A percentile compares a stretch with the other conserved stretches of the same genome.
phyloP scores from a whole-genome alignment of 2,797 vertebrate species.

The Lophura swinhoii region DNA sequence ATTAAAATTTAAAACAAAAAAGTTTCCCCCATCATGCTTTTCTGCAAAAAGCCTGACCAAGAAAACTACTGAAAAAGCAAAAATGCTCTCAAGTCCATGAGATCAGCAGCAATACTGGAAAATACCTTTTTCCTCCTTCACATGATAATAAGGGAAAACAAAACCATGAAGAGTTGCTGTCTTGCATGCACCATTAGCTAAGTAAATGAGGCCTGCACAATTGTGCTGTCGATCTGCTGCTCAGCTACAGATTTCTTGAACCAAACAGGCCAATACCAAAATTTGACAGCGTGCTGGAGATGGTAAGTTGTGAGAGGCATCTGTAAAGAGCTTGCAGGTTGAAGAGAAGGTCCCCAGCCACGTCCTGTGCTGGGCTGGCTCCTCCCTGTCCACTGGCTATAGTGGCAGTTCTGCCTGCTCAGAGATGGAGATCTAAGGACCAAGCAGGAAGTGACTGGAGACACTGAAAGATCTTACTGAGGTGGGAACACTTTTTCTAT shows the following conservation, averaged over 20 bases:
- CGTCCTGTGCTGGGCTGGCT: background rate
- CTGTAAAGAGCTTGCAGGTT: background rate
- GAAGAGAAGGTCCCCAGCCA: background rate
- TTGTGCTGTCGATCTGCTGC: fast-evolving
- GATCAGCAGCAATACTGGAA: background rate
- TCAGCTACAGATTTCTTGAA: background rate
- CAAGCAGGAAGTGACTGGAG: fast-evolving
- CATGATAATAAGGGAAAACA: conserved; percentile 21
- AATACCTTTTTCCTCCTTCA: background rate
- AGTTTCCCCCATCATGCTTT: background rate
- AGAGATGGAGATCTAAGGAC: background rate
- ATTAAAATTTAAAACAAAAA: background rate
- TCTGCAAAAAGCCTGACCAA: background rate
- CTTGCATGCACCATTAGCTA: background rate
- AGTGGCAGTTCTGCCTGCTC: background rate
- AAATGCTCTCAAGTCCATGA: background rate
- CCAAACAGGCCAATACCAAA: background rate
- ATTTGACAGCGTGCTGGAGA: background rate
- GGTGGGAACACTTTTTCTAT: background rate
- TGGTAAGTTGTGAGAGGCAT: background rate
- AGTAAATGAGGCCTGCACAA: background rate
- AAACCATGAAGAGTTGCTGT: background rate
- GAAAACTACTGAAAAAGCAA: background rate
- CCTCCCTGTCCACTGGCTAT: fast-evolving
- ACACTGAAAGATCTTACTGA: background rate